Evolutionary conservation across 1,140 invertebrate genomes (phyloP).

Genomic region (Pteromalus puparum): DNA sequence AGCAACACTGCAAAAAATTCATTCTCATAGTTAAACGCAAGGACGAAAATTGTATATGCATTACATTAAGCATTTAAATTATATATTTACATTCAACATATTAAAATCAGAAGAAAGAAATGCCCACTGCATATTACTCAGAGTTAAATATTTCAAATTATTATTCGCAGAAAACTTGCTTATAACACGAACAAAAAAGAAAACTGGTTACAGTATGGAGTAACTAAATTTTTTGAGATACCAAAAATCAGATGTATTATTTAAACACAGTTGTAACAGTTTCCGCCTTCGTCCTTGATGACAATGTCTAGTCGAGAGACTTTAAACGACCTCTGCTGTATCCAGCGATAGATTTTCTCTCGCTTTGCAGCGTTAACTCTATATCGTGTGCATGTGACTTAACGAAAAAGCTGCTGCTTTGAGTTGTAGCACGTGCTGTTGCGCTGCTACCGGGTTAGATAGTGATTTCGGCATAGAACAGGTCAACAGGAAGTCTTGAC

Average conservation of each 20-base stretch:
- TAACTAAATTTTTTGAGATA: neutral
- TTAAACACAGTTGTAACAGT: neutral
- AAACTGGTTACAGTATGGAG: neutral
- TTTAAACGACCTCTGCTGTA: neutral
- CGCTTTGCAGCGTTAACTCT: too few species aligned
- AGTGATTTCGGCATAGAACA: too few species aligned
- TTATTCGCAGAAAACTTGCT: neutral
- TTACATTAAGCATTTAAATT: neutral
- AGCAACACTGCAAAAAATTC: too few species aligned
- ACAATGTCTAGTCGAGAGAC: neutral
- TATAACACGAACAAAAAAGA: neutral
- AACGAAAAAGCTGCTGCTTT: neutral
- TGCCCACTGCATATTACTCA: too few species aligned
- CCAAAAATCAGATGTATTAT: neutral
- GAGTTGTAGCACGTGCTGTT: neutral
- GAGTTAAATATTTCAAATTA: neutral
- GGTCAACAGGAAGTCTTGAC: neutral
- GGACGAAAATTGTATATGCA: too few species aligned
- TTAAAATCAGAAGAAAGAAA: too few species aligned
- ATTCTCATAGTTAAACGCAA: too few species aligned
- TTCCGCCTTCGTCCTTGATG: neutral
- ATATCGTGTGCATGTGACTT: too few species aligned
- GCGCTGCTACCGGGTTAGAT: too few species aligned
- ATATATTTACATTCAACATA: neutral
- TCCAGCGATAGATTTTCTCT: too few species aligned